Base-by-base conservation (phyloP, 2,113 vertebrate genomes). In the Riparia riparia region DNA sequence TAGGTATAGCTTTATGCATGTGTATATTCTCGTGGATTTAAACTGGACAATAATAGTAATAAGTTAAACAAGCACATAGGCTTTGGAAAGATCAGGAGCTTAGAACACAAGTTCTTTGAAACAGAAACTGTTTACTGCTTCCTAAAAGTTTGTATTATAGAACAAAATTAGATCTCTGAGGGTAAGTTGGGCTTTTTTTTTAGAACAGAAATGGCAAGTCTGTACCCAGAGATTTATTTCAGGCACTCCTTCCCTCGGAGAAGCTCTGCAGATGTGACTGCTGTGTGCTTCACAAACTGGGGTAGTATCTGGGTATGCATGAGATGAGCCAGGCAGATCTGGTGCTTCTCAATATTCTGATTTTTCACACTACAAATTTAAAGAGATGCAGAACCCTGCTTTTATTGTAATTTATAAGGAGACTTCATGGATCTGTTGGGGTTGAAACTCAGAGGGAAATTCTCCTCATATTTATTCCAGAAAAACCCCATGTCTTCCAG, bases 251-350 rank as follows among this genome's bases (percentile, higher is more conserved):
- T 82, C 37, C 34, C 31, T 61, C 4, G 4, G 31, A 50, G 45
- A 60, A 74, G 45, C 58, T 51, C 39, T 76, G 63, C 54, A 85
- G 53, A 58, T 2, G 1, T 58, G 50, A 42, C 8, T 82, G 41
- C 79, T 82, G 14, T n/a, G 19, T 51, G n/a, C n/a, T 79, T 74
- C 41, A 45, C 28, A 42, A 47, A 22, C 56, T 18, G 17, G 77
- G 70, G 9, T 51, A 57, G 6, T 53, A 24, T 8, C 47, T 19
- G 12, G 9, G 5, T 34, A 56, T 0, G 0, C 8, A 12, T 4
- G 4, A 57, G 25, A 34, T 31, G 31, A 78, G 19, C 7, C 17
- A 37, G 44, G 20, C 17, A 12, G 12, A 53, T 8, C 14, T 11
- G 24, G 28, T 28, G 25, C 9, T 42, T 73, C 63, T 54, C 50